A percentile compares a stretch with the other conserved stretches of the same genome.
Conservation (phyloP, 2,888 invertebrate species). For the Pantelozetes paolii region DNA sequence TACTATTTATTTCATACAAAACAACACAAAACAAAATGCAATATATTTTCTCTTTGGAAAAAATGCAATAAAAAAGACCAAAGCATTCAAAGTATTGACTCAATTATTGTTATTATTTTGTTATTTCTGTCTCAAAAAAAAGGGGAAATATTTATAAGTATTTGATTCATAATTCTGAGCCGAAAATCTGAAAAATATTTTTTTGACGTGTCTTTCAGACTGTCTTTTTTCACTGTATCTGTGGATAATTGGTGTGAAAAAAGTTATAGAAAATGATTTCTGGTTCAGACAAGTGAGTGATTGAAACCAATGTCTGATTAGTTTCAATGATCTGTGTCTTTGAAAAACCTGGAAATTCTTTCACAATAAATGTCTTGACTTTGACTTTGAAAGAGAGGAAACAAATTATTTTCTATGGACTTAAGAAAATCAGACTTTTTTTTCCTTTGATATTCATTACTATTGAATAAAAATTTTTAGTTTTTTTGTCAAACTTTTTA, state of each 20-base stretch:
- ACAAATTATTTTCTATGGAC: not conserved
- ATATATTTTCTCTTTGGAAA: not conserved
- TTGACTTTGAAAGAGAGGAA: too few species aligned
- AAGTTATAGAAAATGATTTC: not conserved
- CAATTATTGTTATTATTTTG: not conserved
- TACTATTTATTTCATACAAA: constrained; percentile 19
- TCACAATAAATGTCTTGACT: not conserved
- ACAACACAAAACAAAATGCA: not conserved
- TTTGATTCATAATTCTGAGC: not conserved
- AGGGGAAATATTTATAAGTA: not conserved
- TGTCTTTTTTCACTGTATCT: too few species aligned
- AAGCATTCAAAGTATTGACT: constrained; percentile 31
- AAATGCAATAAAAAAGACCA: constrained; percentile 23
- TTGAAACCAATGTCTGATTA: not conserved
- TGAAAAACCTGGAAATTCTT: not conserved
- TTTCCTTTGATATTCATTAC: too few species aligned
- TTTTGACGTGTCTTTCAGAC: too few species aligned
- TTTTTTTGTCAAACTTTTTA: too few species aligned
- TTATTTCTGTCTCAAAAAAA: not conserved
- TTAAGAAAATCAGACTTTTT: not conserved
- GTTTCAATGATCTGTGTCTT: constrained; percentile 11
- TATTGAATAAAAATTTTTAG: too few species aligned
- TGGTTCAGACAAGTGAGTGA: constrained; percentile 8
- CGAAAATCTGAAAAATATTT: too few species aligned
- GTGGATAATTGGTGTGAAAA: too few species aligned